Conservation (phyloP, 2,888 invertebrate genomes). For the Andrena fulva region DNA sequence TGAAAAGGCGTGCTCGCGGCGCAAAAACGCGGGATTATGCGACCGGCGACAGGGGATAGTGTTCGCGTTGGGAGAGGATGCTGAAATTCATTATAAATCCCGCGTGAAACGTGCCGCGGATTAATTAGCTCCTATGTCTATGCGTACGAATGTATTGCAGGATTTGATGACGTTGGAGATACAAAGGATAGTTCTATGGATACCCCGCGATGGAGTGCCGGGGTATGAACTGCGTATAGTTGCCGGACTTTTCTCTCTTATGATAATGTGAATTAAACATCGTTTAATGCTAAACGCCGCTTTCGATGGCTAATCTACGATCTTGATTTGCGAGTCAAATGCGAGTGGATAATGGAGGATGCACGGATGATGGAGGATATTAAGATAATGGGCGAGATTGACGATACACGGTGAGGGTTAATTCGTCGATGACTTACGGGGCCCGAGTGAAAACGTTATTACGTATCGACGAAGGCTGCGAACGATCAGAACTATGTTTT, state of each 20-base stretch:
- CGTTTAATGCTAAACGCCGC: slow-evolving; percentile 29
- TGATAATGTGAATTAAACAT: slow-evolving; percentile 28
- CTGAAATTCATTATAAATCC: not conserved
- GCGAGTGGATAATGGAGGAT: slow-evolving; percentile 33
- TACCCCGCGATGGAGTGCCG: not conserved
- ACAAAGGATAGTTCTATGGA: not conserved
- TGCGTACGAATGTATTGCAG: not conserved
- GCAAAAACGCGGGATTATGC: no score
- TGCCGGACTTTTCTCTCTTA: slow-evolving; percentile 9
- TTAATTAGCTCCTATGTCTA: not conserved
- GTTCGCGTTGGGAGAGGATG: no score
- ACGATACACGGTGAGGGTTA: slow-evolving; percentile 36
- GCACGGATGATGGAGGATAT: slow-evolving; percentile 27
- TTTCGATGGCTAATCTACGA: slow-evolving; percentile 30
- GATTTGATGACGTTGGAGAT: not conserved
- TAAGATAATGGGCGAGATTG: slow-evolving; percentile 36
- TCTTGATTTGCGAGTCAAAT: slow-evolving; percentile 21
- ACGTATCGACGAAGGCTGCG: slow-evolving; percentile 22
- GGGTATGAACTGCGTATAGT: not conserved
- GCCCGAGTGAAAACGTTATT: slow-evolving; percentile 31
- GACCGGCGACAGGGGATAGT: no score
- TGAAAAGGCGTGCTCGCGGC: not conserved
- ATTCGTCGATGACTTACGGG: slow-evolving; percentile 33
- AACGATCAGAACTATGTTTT: slow-evolving; percentile 11
- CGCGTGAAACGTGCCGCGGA: not conserved